Percentiles rank a stretch among this genome's conserved stretches.
phyloP scores from a whole-genome alignment of 2,888 invertebrate genomes.

The Seira ritae region DNA sequence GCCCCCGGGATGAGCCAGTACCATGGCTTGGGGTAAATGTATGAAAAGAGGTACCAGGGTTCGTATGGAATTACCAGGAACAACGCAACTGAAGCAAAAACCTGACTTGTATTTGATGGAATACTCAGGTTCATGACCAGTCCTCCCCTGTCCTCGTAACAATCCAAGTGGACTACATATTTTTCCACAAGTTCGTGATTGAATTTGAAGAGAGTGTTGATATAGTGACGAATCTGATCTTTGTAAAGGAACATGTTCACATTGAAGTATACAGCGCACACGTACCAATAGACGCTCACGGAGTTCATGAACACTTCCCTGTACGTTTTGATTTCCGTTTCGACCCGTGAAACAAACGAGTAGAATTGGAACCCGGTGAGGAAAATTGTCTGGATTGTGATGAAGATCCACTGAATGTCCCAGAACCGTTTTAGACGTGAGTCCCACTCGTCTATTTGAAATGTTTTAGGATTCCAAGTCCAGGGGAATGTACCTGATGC shows the following conservation, averaged over 20 bases:
- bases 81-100: not conserved
- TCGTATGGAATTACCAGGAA: conserved; percentile 9
- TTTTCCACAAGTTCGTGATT: conserved; percentile 41
- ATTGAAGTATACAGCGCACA: conserved; percentile 43
- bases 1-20: conserved; percentile 65
- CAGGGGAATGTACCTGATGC: conserved; percentile 45
- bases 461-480: conserved; percentile 47
- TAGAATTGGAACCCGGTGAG: conserved; percentile 54
- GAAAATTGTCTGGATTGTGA: conserved; percentile 36
- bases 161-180: conserved; percentile 43
- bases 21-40: conserved; percentile 51
- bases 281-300: conserved; percentile 49
- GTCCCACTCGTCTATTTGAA: conserved; percentile 43
- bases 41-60: conserved; percentile 26
- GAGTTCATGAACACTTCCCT: conserved; percentile 51
- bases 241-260: conserved; percentile 38
- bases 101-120: conserved; percentile 9
- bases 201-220: conserved; percentile 53
- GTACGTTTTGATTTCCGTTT: conserved; percentile 9
- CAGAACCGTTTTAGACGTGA: conserved; percentile 17
- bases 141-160: conserved; percentile 25
- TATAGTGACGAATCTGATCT: conserved; percentile 52
- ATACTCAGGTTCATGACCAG: conserved; percentile 1
- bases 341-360: conserved; percentile 19
- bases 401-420: conserved; percentile 24